Percentiles rank a stretch among this genome's conserved stretches.
Evolutionary conservation across 2,888 invertebrate genomes (phyloP).

Genomic region (Autographa gamma): DNA sequence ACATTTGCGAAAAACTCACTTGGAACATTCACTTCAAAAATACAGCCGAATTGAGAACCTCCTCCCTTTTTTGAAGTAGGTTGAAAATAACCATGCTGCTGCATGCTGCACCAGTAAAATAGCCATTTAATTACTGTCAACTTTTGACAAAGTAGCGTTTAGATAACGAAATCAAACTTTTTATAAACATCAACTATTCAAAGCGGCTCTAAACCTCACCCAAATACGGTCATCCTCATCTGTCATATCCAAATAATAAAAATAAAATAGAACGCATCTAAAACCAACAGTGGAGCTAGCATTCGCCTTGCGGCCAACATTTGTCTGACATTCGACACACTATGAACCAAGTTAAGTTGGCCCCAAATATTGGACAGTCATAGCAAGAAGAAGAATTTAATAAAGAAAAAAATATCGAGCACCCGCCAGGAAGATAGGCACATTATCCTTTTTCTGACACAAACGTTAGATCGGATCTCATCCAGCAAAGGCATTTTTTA

Average conservation of each 20-base stretch:
- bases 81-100: conserved; percentile 4
- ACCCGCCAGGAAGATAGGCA: conserved; percentile 81
- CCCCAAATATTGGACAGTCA: conserved; percentile 34
- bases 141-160: conserved; percentile 43
- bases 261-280: conserved; percentile 66
- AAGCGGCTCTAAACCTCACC: conserved; percentile 67
- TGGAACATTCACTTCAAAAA: no score
- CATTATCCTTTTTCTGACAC: conserved; percentile 86
- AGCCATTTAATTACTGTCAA: conserved; percentile 44
- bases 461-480: conserved; percentile 84
- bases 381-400: conserved; percentile 26
- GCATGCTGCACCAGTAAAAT: conserved; percentile 9
- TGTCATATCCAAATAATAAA: conserved; percentile 84
- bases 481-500: conserved; percentile 77
- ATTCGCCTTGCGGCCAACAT: conserved; percentile 10
- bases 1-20: no score
- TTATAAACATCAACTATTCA: conserved; percentile 42
- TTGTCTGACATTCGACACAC: conserved; percentile 3
- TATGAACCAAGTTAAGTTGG: conserved; percentile 34
- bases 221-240: conserved; percentile 79
- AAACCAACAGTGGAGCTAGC: conserved; percentile 26
- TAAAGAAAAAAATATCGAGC: conserved; percentile 73
- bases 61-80: no score
- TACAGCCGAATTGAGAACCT: no score
- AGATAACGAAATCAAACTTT: conserved; percentile 50